Evolutionary conservation across 2,797 vertebrate species (phyloP), one percentile per base, ranked within the genome.

Genomic region (Todus mexicanus): DNA sequence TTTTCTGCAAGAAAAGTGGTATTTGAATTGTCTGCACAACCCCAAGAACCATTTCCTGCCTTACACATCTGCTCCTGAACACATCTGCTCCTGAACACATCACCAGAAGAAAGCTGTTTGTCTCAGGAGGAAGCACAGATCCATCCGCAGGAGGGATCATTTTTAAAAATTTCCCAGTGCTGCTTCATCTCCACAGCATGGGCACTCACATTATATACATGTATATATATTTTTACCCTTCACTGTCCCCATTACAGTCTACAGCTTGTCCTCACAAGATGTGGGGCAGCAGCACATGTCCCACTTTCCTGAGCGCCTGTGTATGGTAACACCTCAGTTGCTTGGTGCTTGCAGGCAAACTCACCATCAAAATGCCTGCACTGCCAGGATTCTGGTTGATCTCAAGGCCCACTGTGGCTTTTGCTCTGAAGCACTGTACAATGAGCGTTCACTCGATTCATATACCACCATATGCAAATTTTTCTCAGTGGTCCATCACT

Each of bases 191-290:
- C 10, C 27, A 4, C 15, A 45, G 57, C 43, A n/a, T 8, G 12
- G 6, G 12, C 48, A 71, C 14, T 9, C 12, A 4, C 4, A 7
- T 5, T 17, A 3, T 19, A 16, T 13, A 14, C 7, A 10, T 51
- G 4, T n/a, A n/a, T n/a, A n/a, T n/a, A n/a, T n/a, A n/a, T n/a
- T n/a, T n/a, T n/a, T n/a, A n/a, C n/a, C n/a, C n/a, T n/a, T n/a
- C n/a, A n/a, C n/a, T n/a, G n/a, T n/a, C n/a, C 45, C 26, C n/a
- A 2, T 10, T 40, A 9, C 47, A 56, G 54, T 60, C 60, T 6
- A 11, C 1, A 3, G 43, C 45, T 72, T 21, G 4, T 22, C 19
- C 47, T 42, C 17, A 4, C 1, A 1, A 31, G 45, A 60, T 31
- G 45, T 4, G 2, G 29, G 40, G 38, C 31, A 7, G 63, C 16